A percentile compares a stretch with the other conserved stretches of the same genome.
Evolutionary conservation across 2,888 invertebrate genomes (phyloP).

Genomic region (Melipona beecheii): DNA sequence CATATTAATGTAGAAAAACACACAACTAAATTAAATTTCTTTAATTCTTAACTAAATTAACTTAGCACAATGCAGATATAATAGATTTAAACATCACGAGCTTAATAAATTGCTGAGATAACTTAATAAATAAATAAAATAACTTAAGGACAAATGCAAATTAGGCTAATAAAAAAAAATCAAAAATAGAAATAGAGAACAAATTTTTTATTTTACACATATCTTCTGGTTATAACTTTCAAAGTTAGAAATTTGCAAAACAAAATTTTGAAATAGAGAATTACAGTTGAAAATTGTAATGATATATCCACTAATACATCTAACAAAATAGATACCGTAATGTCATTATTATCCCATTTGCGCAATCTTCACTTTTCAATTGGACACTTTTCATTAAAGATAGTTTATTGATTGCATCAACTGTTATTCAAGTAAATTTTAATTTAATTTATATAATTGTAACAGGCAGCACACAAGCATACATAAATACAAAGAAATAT

Average conservation of each 20-base stretch:
- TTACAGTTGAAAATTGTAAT: not conserved
- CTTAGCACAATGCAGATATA: not conserved
- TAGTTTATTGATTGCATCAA: not conserved
- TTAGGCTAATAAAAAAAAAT: not conserved
- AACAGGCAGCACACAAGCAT: not conserved
- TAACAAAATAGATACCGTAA: not conserved
- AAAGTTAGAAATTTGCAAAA: not conserved
- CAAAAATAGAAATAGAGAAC: not conserved
- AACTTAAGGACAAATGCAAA: not conserved
- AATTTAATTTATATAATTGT: not conserved
- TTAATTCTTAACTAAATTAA: not conserved
- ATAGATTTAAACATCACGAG: not conserved
- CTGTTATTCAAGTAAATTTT: not conserved
- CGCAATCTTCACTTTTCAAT: not conserved
- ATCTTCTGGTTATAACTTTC: not conserved
- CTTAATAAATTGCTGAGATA: no score
- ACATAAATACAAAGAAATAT: constrained; percentile 45
- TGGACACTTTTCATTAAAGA: not conserved
- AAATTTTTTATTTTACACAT: not conserved
- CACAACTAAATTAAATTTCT: not conserved
- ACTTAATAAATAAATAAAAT: not conserved
- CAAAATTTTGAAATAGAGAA: not conserved
- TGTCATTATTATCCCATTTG: not conserved
- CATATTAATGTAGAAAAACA: not conserved
- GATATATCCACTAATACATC: not conserved